These are phyloP conservation scores for Caenorhabditis virilis DNA, from an alignment of 2,888 invertebrate species.

Conservation along the genomic window DNA sequence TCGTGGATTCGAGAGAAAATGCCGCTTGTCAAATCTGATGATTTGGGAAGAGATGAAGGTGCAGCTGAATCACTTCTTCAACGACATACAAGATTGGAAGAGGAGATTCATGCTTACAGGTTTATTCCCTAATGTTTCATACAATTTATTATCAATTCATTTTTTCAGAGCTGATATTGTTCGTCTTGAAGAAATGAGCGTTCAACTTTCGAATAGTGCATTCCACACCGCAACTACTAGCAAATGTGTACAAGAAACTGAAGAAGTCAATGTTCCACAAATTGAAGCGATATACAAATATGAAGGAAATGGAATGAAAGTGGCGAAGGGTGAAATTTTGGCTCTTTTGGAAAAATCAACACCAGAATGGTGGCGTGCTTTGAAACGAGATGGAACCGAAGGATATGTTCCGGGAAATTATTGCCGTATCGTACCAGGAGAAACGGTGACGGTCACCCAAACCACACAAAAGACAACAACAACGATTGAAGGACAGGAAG, in stretches of 20 bases:
- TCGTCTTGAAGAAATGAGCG: constrained; percentile 68
- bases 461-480: constrained; percentile 41
- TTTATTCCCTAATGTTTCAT: constrained; percentile 12
- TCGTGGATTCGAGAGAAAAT: constrained; percentile 96
- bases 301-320: constrained; percentile 79
- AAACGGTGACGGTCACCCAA: constrained; percentile 53
- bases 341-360: constrained; percentile 81
- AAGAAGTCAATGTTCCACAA: constrained; percentile 62
- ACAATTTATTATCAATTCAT: too few relatives aligned
- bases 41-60: constrained; percentile 78
- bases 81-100: constrained; percentile 71
- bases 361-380: constrained; percentile 96
- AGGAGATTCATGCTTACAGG: constrained; percentile 65
- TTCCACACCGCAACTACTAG: constrained; percentile 59
- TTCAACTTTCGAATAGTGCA: constrained; percentile 65
- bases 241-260: constrained; percentile 39
- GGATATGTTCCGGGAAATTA: constrained; percentile 89
- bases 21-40: constrained; percentile 84
- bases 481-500: constrained; percentile 38
- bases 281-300: constrained; percentile 55
- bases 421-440: constrained; percentile 73
- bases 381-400: constrained; percentile 82
- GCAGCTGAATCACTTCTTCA: constrained; percentile 60
- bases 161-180: constrained; percentile 50
- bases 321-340: constrained; percentile 90